A percentile compares a stretch with the other conserved stretches of the same genome.
Evolutionary conservation across 2,113 vertebrate genomes (phyloP).

Genomic region (Chunga burmeisteri): DNA sequence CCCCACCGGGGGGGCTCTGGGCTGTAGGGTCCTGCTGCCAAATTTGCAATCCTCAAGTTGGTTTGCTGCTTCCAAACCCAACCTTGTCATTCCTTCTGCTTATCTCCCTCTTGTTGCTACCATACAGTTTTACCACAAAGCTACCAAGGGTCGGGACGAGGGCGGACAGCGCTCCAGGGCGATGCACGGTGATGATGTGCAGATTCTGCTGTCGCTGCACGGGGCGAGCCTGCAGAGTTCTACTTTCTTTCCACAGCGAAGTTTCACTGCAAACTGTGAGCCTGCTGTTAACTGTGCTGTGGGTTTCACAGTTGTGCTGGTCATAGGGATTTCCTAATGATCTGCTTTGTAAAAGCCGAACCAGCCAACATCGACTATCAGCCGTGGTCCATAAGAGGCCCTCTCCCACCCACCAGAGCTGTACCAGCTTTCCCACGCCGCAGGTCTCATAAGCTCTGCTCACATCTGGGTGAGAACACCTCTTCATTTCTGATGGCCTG

Average conservation of each 20-base stretch:
- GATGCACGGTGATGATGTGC: fast-evolving
- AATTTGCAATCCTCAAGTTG: not conserved
- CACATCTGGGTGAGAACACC: not conserved
- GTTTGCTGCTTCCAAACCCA: not conserved
- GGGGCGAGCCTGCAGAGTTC: fast-evolving
- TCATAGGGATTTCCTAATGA: not conserved
- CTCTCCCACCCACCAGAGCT: not conserved
- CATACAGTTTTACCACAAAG: not conserved
- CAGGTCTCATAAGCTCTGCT: not conserved
- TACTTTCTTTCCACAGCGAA: not conserved
- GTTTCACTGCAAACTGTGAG: not conserved
- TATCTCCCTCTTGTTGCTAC: not conserved
- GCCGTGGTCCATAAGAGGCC: not conserved
- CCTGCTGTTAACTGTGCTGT: not conserved
- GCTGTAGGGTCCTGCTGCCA: not conserved
- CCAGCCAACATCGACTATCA: fast-evolving
- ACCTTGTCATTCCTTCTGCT: no score
- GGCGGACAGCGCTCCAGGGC: not conserved
- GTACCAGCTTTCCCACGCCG: not conserved
- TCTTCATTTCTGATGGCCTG: not conserved
- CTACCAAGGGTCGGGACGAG: fast-evolving
- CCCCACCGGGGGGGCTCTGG: not conserved
- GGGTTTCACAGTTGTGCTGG: no score
- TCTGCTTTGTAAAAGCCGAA: not conserved
- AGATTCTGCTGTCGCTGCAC: not conserved